Conservation (phyloP, 2,888 invertebrate species). For the Ormia ochracea region DNA sequence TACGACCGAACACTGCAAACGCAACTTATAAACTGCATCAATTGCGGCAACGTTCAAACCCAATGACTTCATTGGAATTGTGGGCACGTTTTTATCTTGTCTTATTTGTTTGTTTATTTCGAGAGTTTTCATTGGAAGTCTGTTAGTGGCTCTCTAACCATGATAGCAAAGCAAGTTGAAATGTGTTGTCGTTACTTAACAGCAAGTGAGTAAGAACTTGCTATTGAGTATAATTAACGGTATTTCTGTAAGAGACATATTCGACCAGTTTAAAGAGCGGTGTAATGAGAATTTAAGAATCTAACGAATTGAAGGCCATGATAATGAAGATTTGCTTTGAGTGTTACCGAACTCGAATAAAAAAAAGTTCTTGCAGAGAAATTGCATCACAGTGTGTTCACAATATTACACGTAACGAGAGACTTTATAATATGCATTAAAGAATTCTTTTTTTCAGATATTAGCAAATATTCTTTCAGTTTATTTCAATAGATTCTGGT, state of each 20-base stretch:
- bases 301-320: no score
- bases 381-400: no score
- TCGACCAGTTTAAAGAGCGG: constrained; percentile 36
- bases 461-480: no score
- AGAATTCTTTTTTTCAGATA: no score
- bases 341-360: neutral
- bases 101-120: constrained; percentile 26
- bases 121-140: constrained; percentile 7
- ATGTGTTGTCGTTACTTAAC: neutral
- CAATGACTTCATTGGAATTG: constrained; percentile 60
- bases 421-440: no score
- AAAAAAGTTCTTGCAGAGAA: no score
- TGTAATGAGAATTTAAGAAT: neutral
- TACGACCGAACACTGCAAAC: constrained; percentile 66
- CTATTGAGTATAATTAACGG: neutral
- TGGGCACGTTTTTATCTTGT: constrained; percentile 38
- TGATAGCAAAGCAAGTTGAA: constrained; percentile 22
- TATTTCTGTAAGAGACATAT: neutral
- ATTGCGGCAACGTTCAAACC: constrained; percentile 58
- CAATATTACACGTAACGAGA: no score
- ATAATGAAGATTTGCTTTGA: no score
- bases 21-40: constrained; percentile 62
- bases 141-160: constrained; percentile 14
- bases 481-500: no score
- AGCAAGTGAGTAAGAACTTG: constrained; percentile 8